phyloP scores from a whole-genome alignment of 2,113 vertebrate genomes.

The Rhynchomys soricoides region DNA sequence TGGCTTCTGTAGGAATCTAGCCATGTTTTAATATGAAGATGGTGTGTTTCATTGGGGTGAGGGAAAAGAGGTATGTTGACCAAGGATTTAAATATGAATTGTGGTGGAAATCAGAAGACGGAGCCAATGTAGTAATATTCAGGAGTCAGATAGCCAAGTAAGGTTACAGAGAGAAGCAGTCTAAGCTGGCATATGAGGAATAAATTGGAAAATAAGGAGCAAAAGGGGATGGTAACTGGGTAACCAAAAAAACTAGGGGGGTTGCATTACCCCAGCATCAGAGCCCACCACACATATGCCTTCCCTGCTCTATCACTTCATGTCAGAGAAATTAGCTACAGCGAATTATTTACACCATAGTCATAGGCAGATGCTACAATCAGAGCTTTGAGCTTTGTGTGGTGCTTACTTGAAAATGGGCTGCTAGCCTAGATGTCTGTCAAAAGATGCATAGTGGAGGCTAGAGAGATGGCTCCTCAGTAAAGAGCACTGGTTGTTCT shows the following conservation, averaged over 20 bases:
- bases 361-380: neutral
- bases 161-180: neutral
- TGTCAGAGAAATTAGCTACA: rapidly evolving
- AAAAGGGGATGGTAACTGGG: no score
- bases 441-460: neutral
- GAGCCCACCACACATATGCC: rapidly evolving
- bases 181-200: neutral
- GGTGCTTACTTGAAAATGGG: neutral
- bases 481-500: no score
- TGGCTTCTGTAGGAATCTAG: neutral
- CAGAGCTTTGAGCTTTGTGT: neutral
- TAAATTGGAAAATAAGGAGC: neutral
- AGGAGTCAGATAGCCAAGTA: neutral
- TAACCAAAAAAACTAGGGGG: neutral
- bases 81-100: neutral
- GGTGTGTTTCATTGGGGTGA: neutral
- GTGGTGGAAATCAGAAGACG: neutral
- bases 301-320: neutral
- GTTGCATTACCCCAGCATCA: rapidly evolving
- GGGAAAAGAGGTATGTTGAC: neutral
- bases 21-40: neutral
- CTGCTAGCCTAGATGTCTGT: neutral
- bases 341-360: neutral
- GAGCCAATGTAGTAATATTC: neutral
- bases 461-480: neutral